Conservation (phyloP, 2,797 vertebrate species). For the Myotis myotis region DNA sequence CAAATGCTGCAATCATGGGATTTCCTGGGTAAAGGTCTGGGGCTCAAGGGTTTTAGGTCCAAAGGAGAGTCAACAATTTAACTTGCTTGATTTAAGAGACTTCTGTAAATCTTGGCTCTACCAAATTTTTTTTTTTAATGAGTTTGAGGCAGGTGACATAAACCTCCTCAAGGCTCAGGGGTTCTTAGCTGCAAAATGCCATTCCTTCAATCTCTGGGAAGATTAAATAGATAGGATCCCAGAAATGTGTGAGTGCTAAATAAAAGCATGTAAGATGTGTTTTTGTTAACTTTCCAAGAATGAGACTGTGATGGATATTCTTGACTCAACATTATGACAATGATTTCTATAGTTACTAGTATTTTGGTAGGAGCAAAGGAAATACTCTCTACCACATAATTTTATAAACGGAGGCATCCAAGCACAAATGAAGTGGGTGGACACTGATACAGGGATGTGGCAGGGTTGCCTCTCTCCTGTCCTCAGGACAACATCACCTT, state of each 20-base stretch:
- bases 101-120: background rate
- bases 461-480: background rate
- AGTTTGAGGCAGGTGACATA: background rate
- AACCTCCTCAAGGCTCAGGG: background rate
- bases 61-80: background rate
- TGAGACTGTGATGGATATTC: background rate
- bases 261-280: background rate
- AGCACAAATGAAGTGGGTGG: background rate
- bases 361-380: background rate
- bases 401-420: background rate
- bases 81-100: background rate
- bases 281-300: background rate
- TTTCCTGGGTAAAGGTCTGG: background rate
- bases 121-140: background rate
- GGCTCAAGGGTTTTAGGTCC: background rate
- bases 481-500: background rate
- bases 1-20: background rate
- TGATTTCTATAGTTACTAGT: background rate
- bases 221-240: background rate
- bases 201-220: background rate
- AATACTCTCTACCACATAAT: background rate
- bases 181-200: background rate
- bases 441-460: background rate
- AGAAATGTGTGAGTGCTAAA: background rate
- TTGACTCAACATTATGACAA: background rate